Percentiles rank a stretch among this genome's conserved stretches.
Conservation (phyloP, 2,888 invertebrate species). For the Stenolophus ochropezus region DNA sequence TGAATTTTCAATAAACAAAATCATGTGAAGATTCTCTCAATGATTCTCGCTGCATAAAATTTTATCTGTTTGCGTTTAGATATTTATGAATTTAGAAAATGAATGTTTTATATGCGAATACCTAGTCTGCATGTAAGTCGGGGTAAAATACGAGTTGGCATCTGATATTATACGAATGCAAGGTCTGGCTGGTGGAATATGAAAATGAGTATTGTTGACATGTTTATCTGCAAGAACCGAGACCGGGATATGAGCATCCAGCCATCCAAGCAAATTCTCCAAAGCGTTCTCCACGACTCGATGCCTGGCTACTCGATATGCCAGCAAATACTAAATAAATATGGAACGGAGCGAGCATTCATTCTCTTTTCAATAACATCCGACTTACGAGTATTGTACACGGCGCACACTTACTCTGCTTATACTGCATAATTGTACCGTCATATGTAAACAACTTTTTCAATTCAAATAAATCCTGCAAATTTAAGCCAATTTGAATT, state of each 20-base stretch:
- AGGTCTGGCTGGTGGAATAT: slow-evolving; percentile 34
- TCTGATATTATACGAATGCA: slow-evolving; percentile 37
- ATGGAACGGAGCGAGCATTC: background rate
- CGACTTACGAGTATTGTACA: background rate
- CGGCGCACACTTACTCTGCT: background rate
- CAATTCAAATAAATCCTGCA: too few species aligned
- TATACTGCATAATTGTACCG: background rate
- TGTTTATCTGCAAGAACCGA: slow-evolving; percentile 36
- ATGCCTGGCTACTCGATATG: background rate
- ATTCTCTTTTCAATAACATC: background rate
- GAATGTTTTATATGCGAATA: slow-evolving; percentile 34
- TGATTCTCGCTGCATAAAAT: slow-evolving; percentile 43
- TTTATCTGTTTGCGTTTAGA: slow-evolving; percentile 42
- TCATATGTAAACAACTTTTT: too few species aligned
- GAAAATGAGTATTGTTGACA: slow-evolving; percentile 50
- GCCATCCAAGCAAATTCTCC: background rate
- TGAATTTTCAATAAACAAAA: slow-evolving; percentile 18
- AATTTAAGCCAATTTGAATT: too few species aligned
- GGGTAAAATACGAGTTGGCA: slow-evolving; percentile 28
- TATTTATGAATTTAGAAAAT: slow-evolving; percentile 47
- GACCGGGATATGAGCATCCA: background rate
- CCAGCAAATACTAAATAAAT: background rate
- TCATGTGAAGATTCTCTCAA: slow-evolving; percentile 5
- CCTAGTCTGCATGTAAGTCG: slow-evolving; percentile 23
- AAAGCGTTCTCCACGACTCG: background rate